These are phyloP conservation scores for Mamestra brassicae DNA, from an alignment of 2,888 invertebrate species.

Conservation along the genomic window DNA sequence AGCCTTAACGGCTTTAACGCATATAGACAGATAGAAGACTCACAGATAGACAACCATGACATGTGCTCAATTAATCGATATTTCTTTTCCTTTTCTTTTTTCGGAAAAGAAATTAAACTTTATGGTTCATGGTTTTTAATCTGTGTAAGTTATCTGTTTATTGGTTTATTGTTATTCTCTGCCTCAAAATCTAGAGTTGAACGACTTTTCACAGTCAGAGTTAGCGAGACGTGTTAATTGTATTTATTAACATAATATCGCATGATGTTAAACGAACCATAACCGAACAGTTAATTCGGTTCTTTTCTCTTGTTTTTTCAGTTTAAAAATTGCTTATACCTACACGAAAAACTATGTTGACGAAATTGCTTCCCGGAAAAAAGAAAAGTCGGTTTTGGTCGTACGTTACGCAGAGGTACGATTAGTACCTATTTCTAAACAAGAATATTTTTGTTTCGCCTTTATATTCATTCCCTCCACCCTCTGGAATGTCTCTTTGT, in stretches of 20 bases:
- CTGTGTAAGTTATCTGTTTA: constrained; percentile 11
- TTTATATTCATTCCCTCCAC: constrained; percentile 15
- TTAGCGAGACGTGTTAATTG: constrained; percentile 82
- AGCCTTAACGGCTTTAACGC: constrained; percentile 32
- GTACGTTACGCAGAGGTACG: constrained; percentile 6
- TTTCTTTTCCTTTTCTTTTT: not conserved
- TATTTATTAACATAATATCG: constrained; percentile 88
- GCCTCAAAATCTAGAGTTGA: constrained; percentile 76
- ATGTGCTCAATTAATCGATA: not conserved
- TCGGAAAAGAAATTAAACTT: not conserved
- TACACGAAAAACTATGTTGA: constrained; percentile 52
- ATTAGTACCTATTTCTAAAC: constrained; percentile 28
- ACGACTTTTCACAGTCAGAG: constrained; percentile 75
- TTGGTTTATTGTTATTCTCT: constrained; percentile 13
- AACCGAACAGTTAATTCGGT: constrained; percentile 76
- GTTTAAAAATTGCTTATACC: constrained; percentile 59
- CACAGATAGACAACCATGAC: not conserved
- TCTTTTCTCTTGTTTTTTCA: constrained; percentile 68
- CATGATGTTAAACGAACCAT: constrained; percentile 83
- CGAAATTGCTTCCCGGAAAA: constrained; percentile 50
- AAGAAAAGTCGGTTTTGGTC: constrained; percentile 15
- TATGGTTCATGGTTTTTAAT: not conserved
- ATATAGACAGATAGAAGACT: not conserved
- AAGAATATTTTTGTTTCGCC: constrained; percentile 20
- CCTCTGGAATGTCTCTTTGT: constrained; percentile 44